Percentiles rank a stretch among this genome's conserved stretches.
phyloP scores from a whole-genome alignment of 2,113 vertebrate genomes.

The Hyperoodon ampullatus region DNA sequence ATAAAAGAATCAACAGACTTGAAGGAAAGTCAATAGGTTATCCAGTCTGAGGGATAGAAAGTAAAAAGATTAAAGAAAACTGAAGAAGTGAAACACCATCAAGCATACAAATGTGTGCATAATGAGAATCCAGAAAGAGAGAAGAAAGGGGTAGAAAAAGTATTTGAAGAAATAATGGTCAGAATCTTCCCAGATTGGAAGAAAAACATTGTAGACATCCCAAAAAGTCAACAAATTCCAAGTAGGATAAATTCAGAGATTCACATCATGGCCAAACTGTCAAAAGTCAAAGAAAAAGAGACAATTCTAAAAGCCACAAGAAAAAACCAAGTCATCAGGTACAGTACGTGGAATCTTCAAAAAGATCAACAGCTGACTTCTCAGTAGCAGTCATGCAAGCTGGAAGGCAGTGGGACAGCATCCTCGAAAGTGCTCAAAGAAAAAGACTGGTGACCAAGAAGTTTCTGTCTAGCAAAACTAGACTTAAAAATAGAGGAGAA shows the following conservation, averaged over 20 bases:
- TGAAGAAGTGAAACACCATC: rapidly evolving
- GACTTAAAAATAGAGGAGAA: not conserved
- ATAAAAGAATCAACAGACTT: not conserved
- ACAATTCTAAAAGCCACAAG: not conserved
- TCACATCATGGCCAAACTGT: not conserved
- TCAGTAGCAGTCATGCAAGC: rapidly evolving
- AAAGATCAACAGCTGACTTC: rapidly evolving
- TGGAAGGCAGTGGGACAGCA: rapidly evolving
- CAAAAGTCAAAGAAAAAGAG: not conserved
- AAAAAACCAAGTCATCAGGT: too few relatives aligned
- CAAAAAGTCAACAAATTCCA: not conserved
- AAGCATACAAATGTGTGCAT: too few relatives aligned
- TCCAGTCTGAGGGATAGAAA: not conserved
- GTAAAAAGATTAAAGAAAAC: not conserved
- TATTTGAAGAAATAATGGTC: not conserved
- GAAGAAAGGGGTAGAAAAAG: too few relatives aligned
- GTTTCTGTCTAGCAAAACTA: rapidly evolving
- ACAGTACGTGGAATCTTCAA: rapidly evolving
- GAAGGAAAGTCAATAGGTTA: not conserved
- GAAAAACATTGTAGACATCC: not conserved
- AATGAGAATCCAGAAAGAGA: not conserved
- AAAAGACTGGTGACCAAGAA: too few relatives aligned
- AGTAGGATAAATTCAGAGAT: not conserved
- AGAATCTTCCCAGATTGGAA: not conserved
- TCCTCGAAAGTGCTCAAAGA: not conserved